Evolutionary conservation across 2,113 vertebrate genomes (phyloP).

Genomic region (Microcebus ravelobensis): DNA sequence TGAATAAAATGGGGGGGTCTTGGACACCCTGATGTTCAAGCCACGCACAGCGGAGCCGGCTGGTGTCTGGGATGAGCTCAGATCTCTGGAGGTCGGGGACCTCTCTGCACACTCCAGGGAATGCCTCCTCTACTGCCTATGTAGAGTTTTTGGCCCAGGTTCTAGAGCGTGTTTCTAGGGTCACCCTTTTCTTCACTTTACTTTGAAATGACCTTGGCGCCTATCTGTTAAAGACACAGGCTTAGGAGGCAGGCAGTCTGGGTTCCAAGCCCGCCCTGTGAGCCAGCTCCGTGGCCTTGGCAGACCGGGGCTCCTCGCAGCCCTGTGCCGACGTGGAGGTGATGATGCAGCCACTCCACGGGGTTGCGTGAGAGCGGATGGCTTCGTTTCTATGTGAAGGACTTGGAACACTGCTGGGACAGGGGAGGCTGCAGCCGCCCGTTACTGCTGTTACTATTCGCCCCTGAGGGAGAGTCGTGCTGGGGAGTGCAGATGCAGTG

Average conservation of each 20-base stretch:
- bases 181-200: background rate
- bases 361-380: background rate
- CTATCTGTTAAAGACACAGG: fast-evolving
- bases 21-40: background rate
- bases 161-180: background rate
- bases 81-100: background rate
- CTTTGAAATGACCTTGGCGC: background rate
- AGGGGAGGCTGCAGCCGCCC: background rate
- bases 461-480: background rate
- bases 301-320: background rate
- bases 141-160: background rate
- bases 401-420: background rate
- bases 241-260: background rate
- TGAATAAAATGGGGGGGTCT: background rate
- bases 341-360: background rate
- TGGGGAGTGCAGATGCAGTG: background rate
- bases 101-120: background rate
- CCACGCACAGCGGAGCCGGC: background rate
- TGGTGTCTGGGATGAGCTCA: background rate
- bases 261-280: background rate
- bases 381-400: background rate
- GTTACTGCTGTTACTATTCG: background rate
- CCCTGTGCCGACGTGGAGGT: background rate
- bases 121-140: background rate
- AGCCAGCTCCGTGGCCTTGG: background rate